Evolutionary conservation across 1,140 invertebrate genomes (phyloP), one percentile per base, ranked within the genome.

Genomic region (Danaus melanippus): DNA sequence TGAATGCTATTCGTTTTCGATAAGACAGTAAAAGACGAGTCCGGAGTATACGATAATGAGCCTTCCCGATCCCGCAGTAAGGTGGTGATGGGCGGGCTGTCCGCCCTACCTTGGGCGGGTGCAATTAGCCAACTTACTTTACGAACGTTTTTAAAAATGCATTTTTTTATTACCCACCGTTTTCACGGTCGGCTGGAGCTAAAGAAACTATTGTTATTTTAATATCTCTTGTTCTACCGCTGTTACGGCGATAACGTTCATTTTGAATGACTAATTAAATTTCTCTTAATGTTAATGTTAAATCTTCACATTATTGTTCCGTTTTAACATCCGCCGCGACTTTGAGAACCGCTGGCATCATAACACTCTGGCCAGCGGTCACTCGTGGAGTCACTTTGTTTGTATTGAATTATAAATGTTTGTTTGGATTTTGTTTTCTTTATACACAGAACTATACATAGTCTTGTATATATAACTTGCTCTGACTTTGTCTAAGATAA

Each of bases 21-120:
- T 70, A 84, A 79, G 79, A 75, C 66, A 72, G 70, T 78, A 84
- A 76, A 75, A 72, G 74, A 74, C 70, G 53, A 42, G 67, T 69
- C 66, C 60, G 57, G 55, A 56, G 46, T 51, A 62, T 41, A 56
- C 63, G 60, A 81, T 69, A 76, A 73, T 76, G 63, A 58, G 12
- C 50, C 64, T 76, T 81, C 81, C 76, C 56, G 69, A 46, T 52
- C 47, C 59, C 7, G 50, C 21, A 9, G 54, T 72, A 71, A 62
- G 56, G 56, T 62, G 50, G 46, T 51, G 62, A 52, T 66, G 76
- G 76, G 76, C 76, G 76, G 77, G 67, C 67, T 66, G 58, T 56
- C 76, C 74, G 74, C 78, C 76, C 71, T 70, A 60, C 60, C 62
- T 60, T 74, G 80, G 79, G 79, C 79, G 79, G 76, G 71, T 58